Conservation (phyloP, 2,888 invertebrate genomes). For the Xanthorhoe designata region DNA sequence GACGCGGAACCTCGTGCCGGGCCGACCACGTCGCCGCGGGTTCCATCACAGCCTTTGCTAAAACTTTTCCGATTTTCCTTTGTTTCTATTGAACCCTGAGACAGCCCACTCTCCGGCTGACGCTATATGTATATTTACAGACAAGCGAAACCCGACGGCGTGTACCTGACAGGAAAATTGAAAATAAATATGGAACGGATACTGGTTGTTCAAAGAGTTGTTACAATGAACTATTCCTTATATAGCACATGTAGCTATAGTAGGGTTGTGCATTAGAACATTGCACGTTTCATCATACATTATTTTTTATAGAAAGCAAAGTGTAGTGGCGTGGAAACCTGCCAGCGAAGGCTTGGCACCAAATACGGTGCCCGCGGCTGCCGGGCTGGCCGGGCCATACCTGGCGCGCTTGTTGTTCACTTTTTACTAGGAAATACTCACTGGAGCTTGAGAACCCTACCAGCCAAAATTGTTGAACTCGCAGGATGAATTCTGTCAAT, state of each 20-base stretch:
- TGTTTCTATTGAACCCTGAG: background rate
- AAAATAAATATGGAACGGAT: background rate
- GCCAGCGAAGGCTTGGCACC: constrained; percentile 11
- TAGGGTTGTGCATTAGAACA: background rate
- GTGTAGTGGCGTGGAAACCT: constrained; percentile 8
- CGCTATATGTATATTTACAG: background rate
- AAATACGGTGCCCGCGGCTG: constrained; percentile 2
- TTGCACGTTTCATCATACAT: background rate
- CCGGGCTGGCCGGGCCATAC: constrained; percentile 4
- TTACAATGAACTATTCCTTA: background rate
- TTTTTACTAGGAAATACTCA: background rate
- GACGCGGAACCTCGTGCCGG: background rate
- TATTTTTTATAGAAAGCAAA: constrained; percentile 20
- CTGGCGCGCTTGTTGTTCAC: background rate
- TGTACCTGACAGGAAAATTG: background rate
- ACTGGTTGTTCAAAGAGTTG: background rate
- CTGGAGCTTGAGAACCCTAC: background rate
- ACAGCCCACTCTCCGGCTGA: background rate
- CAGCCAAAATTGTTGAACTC: background rate
- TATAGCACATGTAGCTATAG: too few relatives aligned
- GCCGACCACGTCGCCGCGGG: constrained; percentile 9
- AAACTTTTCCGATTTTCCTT: constrained; percentile 7
- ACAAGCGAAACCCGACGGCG: background rate
- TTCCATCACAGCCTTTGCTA: constrained; percentile 4
- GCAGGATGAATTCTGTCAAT: background rate